phyloP scores from a whole-genome alignment of 2,113 vertebrate genomes.

The Tragulus kanchil region DNA sequence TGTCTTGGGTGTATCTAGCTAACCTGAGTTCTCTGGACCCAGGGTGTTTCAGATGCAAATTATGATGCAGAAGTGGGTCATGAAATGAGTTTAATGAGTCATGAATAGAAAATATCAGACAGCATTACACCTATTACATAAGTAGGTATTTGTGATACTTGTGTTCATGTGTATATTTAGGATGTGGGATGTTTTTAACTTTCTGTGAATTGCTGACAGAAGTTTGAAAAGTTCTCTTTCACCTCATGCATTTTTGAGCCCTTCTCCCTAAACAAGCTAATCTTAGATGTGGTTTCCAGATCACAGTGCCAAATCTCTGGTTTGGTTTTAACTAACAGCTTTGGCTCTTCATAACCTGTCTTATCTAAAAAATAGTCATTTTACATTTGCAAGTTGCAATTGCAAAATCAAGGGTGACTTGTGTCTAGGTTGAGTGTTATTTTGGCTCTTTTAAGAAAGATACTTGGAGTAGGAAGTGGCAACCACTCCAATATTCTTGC shows the following conservation, averaged over 20 bases:
- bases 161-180: background rate
- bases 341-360: background rate
- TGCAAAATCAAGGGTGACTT: background rate
- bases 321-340: background rate
- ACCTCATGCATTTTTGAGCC: background rate
- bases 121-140: background rate
- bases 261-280: background rate
- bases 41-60: background rate
- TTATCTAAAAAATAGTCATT: background rate
- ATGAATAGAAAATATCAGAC: background rate
- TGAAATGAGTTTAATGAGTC: background rate
- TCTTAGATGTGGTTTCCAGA: background rate
- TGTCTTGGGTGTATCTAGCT: background rate
- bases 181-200: background rate
- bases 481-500: background rate
- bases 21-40: background rate
- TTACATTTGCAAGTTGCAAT: background rate
- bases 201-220: background rate
- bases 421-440: background rate
- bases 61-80: background rate
- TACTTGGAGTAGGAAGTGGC: background rate
- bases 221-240: background rate
- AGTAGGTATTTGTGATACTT: background rate
- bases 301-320: background rate
- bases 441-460: background rate